Conservation (phyloP, 2,888 invertebrate species). For the Aphodius sticticus region DNA sequence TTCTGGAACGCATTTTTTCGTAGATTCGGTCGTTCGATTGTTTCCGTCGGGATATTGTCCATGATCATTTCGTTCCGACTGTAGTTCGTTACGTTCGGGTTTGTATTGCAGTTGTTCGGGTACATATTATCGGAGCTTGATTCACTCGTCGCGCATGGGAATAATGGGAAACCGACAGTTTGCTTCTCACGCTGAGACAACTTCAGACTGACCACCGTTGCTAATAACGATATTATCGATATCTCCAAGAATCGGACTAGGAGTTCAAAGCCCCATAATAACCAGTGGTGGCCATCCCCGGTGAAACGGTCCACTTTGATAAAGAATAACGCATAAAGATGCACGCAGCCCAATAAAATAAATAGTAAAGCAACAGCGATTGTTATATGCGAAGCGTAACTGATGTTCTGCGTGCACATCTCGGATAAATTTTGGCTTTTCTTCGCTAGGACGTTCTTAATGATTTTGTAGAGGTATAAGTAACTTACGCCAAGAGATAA, state of each 20-base stretch:
- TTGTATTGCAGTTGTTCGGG: conserved; percentile 86
- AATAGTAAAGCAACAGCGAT: conserved; percentile 87
- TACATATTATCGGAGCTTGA: conserved; percentile 86
- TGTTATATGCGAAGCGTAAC: conserved; percentile 89
- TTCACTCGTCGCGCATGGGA: conserved; percentile 84
- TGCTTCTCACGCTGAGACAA: conserved; percentile 78
- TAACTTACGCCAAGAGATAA: conserved; percentile 85
- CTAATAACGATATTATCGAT: conserved; percentile 83
- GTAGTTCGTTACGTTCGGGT: conserved; percentile 85
- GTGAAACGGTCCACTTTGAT: conserved; percentile 64
- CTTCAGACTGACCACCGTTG: conserved; percentile 81
- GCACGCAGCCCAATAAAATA: conserved; percentile 81
- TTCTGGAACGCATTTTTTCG: conserved; percentile 67
- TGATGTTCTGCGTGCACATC: conserved; percentile 78
- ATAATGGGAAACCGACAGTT: conserved; percentile 76
- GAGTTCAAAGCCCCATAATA: conserved; percentile 92
- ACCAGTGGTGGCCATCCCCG: conserved; percentile 78
- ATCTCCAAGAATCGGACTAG: conserved; percentile 86
- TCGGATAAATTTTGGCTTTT: conserved; percentile 83
- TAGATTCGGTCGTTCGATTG: conserved; percentile 64
- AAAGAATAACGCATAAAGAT: conserved; percentile 81
- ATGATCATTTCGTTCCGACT: conserved; percentile 64
- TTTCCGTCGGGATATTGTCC: conserved; percentile 60
- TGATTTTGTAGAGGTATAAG: conserved; percentile 81
- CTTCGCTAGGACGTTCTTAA: conserved; percentile 76